A percentile compares a stretch with the other conserved stretches of the same genome.
Evolutionary conservation across 2,113 vertebrate genomes (phyloP).

Genomic region (Vulpes vulpes): DNA sequence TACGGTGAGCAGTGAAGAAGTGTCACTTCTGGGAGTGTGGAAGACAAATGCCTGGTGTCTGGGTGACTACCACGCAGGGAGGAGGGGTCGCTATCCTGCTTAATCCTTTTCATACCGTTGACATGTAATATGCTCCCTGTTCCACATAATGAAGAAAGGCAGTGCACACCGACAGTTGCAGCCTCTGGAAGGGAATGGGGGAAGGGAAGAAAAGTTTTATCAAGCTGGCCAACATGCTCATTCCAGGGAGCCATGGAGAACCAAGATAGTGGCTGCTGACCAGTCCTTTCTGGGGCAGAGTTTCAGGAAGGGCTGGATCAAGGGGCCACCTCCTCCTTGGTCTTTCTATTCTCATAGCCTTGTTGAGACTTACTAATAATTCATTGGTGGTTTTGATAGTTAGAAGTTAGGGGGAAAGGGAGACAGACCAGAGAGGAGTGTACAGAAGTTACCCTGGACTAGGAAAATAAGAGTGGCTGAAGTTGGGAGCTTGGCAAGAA

Average conservation of each 20-base stretch:
- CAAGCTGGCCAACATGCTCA: not conserved
- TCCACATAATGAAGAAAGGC: not conserved
- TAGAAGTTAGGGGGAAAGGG: not conserved
- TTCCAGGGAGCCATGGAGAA: not conserved
- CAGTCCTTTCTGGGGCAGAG: not conserved
- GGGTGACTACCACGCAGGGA: not conserved
- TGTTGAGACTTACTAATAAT: conserved; percentile 1
- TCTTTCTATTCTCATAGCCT: conserved; percentile 4
- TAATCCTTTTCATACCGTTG: not conserved
- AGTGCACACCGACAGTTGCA: not conserved
- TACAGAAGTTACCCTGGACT: not conserved
- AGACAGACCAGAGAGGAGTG: not conserved
- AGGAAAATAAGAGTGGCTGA: not conserved
- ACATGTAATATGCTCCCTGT: not conserved
- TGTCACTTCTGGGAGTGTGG: not conserved
- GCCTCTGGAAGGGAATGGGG: not conserved
- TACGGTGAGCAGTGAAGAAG: conserved; percentile 91
- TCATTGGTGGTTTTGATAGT: not conserved
- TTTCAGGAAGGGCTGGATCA: conserved; percentile 19
- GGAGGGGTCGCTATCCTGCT: not conserved
- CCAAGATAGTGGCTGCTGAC: not conserved
- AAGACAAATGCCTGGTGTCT: not conserved
- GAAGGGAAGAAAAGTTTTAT: not conserved
- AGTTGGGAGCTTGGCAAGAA: not conserved
- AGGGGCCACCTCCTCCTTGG: not conserved